Evolutionary conservation across 2,888 invertebrate genomes (phyloP).

Genomic region (Trisateles emortualis): DNA sequence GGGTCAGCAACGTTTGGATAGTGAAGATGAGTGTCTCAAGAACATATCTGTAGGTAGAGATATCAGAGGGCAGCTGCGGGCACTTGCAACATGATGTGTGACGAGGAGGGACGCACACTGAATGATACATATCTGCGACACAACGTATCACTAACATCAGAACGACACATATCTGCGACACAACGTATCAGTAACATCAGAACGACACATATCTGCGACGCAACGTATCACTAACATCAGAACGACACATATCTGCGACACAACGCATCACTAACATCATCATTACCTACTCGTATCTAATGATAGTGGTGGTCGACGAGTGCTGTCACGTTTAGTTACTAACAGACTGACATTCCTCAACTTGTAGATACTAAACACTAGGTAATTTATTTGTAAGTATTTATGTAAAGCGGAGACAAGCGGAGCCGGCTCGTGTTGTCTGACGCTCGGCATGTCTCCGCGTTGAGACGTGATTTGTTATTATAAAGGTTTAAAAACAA

Average conservation of each 20-base stretch:
- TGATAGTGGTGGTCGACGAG: too few relatives aligned
- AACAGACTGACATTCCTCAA: constrained; percentile 67
- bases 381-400: constrained; percentile 68
- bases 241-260: not conserved
- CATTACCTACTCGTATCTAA: too few relatives aligned
- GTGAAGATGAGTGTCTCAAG: too few relatives aligned
- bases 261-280: not conserved
- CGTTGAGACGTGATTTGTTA: constrained; percentile 74
- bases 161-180: not conserved
- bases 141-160: not conserved
- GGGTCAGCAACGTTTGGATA: too few relatives aligned
- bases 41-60: not conserved
- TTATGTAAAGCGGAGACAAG: constrained; percentile 17
- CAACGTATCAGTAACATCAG: not conserved
- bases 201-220: not conserved
- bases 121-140: not conserved
- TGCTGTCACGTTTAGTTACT: constrained; percentile 46
- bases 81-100: not conserved
- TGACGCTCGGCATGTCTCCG: constrained; percentile 10
- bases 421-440: too few relatives aligned
- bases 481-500: constrained; percentile 75
- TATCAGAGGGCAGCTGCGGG: not conserved
- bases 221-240: not conserved
- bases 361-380: constrained; percentile 66
- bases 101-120: not conserved